A percentile compares a stretch with the other conserved stretches of the same genome.
Evolutionary conservation across 2,113 vertebrate genomes (phyloP).

Genomic region (Etheostoma cragini): DNA sequence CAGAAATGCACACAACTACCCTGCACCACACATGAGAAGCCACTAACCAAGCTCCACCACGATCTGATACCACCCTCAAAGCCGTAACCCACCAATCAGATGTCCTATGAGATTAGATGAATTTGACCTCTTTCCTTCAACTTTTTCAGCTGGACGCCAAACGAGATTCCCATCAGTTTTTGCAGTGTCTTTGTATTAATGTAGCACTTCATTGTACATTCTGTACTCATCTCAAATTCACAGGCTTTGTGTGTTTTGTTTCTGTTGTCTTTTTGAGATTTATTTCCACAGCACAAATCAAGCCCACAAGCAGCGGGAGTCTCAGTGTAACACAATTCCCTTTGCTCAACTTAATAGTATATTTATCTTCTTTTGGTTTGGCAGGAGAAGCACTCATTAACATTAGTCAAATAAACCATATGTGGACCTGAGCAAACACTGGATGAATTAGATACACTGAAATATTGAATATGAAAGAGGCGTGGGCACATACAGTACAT

Average conservation of each 20-base stretch:
- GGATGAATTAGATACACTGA: constrained; percentile 43
- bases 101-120: not conserved
- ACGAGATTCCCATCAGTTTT: not conserved
- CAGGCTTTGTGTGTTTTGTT: not conserved
- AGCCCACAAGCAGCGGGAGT: constrained; percentile 14
- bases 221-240: not conserved
- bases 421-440: constrained; percentile 57
- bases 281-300: not conserved
- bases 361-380: constrained; percentile 61
- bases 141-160: not conserved
- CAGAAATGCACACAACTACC: constrained; percentile 18
- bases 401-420: constrained; percentile 53
- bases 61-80: constrained; percentile 18
- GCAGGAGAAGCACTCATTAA: constrained; percentile 54
- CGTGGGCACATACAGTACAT: not conserved
- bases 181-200: not conserved
- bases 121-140: not conserved
- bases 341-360: constrained; percentile 43
- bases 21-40: constrained; percentile 18
- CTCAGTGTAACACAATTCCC: constrained; percentile 16
- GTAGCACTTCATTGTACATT: not conserved
- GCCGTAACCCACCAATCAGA: constrained; percentile 6
- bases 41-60: constrained; percentile 31
- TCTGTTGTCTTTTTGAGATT: constrained; percentile 4
- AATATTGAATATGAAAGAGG: constrained; percentile 32